Percentiles rank a stretch among this genome's conserved stretches.
Conservation (phyloP, 2,888 invertebrate species). For the Drepanosiphum platanoidis region DNA sequence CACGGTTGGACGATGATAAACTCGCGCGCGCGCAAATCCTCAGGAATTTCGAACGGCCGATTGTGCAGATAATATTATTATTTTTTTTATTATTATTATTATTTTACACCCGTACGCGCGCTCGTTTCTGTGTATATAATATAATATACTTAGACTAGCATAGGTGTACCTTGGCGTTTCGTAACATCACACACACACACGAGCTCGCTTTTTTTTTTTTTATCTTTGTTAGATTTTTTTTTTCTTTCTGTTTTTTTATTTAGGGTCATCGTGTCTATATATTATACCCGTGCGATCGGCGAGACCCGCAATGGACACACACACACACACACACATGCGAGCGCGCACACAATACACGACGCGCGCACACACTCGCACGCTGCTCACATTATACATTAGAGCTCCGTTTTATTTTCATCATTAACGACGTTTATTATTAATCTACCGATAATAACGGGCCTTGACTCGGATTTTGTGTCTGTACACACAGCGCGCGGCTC, state of each 20-base stretch:
- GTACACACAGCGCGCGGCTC: background rate
- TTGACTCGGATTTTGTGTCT: background rate
- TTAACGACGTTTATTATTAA: constrained; percentile 22
- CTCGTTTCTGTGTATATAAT: no score
- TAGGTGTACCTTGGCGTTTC: background rate
- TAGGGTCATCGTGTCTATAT: constrained; percentile 34
- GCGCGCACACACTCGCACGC: background rate
- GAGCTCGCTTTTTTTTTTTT: background rate
- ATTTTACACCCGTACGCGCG: background rate
- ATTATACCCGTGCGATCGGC: background rate
- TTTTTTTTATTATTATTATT: background rate
- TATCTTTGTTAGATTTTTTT: constrained; percentile 5
- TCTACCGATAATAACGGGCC: constrained; percentile 17
- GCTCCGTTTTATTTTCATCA: constrained; percentile 1
- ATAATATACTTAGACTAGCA: no score
- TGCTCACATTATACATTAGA: background rate
- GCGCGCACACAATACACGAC: constrained; percentile 15
- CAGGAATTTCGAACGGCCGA: constrained; percentile 9
- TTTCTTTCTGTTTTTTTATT: constrained; percentile 10
- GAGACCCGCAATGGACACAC: background rate
- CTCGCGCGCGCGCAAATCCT: background rate
- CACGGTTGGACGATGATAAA: constrained; percentile 35
- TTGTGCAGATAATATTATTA: background rate
- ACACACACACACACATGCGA: no score
- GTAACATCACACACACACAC: background rate